These are phyloP conservation scores for Paramormyrops kingsleyae DNA, from an alignment of 2,113 vertebrate genomes.

Conservation along the genomic window DNA sequence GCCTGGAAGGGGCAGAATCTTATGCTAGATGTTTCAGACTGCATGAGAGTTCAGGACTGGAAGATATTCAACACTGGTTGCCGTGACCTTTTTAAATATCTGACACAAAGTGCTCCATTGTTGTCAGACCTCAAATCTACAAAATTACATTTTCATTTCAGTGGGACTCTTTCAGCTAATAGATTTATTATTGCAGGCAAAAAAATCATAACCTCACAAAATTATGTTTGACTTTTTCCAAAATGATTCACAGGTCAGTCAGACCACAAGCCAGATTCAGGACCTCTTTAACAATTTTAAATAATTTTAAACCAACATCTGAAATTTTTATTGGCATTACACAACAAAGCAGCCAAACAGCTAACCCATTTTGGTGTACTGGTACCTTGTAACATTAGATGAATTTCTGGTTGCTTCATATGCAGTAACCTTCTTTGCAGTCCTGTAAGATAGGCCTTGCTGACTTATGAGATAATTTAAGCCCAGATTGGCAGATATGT, in stretches of 20 bases:
- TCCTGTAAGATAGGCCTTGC: not conserved
- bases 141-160: not conserved
- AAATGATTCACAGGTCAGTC: not conserved
- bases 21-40: constrained; percentile 15
- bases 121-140: not conserved
- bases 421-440: not conserved
- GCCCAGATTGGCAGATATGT: not conserved
- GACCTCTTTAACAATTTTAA: not conserved
- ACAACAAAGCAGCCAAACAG: not conserved
- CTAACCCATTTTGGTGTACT: not conserved
- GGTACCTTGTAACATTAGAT: not conserved
- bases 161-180: not conserved
- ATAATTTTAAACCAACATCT: constrained; percentile 6
- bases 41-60: not conserved
- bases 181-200: not conserved
- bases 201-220: not conserved
- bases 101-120: not conserved
- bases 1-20: constrained; percentile 14
- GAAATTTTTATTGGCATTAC: constrained; percentile 1
- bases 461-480: not conserved
- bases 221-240: not conserved
- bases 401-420: not conserved
- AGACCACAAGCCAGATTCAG: constrained; percentile 3
- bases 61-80: not conserved
- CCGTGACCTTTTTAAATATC: not conserved